Percentiles rank a stretch among this genome's conserved stretches.
Evolutionary conservation across 2,113 vertebrate genomes (phyloP).

Genomic region (Carlito syrichta): DNA sequence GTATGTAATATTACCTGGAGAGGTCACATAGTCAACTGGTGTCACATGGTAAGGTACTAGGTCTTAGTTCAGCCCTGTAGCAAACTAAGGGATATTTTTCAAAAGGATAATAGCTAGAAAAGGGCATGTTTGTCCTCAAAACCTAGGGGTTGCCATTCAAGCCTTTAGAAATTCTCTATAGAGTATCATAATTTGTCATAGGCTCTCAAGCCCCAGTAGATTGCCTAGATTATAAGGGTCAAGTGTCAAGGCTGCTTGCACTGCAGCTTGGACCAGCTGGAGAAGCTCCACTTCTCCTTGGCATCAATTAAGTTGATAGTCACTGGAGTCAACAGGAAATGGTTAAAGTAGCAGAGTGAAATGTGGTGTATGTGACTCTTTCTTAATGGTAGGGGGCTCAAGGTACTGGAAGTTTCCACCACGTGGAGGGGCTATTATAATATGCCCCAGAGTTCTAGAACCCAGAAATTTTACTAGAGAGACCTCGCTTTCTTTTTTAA

Average conservation of each 20-base stretch:
- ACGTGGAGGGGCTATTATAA: too few relatives aligned
- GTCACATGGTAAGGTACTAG: background rate
- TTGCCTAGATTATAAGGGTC: background rate
- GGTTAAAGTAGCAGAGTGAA: background rate
- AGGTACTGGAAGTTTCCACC: background rate
- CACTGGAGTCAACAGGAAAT: background rate
- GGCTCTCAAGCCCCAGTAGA: background rate
- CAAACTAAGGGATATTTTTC: background rate
- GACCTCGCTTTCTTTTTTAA: background rate
- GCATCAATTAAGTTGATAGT: background rate
- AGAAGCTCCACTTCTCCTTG: background rate
- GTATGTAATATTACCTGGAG: background rate
- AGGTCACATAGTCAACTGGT: background rate
- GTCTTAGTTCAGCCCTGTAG: background rate
- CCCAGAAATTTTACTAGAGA: background rate
- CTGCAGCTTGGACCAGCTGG: background rate
- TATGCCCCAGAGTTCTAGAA: background rate
- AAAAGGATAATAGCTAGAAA: background rate
- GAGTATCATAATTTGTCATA: background rate
- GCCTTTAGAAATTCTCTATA: background rate
- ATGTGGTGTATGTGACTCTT: background rate
- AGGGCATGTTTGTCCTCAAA: background rate
- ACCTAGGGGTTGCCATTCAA: background rate
- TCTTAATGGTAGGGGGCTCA: background rate
- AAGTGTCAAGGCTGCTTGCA: background rate